A percentile compares a stretch with the other conserved stretches of the same genome.
Conservation (phyloP, 2,797 vertebrate genomes). For the Channallabes apus region DNA sequence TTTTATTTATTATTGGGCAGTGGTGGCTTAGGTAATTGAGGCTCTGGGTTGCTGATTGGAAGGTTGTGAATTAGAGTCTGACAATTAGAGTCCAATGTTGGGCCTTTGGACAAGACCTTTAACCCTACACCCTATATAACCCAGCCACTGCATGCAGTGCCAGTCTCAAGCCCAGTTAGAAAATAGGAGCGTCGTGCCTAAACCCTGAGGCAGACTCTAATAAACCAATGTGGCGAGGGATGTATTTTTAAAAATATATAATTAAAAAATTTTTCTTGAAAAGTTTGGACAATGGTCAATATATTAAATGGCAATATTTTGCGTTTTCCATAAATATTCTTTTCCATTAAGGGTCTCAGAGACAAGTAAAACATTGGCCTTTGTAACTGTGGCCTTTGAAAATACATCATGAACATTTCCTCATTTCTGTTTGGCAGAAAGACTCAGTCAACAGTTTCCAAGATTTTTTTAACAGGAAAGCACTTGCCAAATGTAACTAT, state of each 20-base stretch:
- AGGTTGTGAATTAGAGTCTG: too few relatives aligned
- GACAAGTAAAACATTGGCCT: constrained; percentile 10
- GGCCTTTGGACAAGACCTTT: too few relatives aligned
- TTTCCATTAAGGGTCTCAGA: not conserved
- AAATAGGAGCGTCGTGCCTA: too few relatives aligned
- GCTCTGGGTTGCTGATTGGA: too few relatives aligned
- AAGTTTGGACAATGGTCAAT: not conserved
- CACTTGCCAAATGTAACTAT: constrained; percentile 15
- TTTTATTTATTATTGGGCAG: not conserved
- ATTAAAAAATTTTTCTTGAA: not conserved
- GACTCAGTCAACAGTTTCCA: constrained; percentile 17
- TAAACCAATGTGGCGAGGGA: too few relatives aligned
- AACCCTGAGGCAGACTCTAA: too few relatives aligned
- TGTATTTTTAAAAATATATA: too few relatives aligned
- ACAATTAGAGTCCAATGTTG: too few relatives aligned
- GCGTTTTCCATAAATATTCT: constrained; percentile 23
- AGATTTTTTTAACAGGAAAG: constrained; percentile 21
- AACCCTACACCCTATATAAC: too few relatives aligned
- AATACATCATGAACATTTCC: constrained; percentile 28
- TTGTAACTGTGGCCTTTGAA: constrained; percentile 19
- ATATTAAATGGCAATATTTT: not conserved
- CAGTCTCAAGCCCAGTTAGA: too few relatives aligned
- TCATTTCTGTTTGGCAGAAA: constrained; percentile 11
- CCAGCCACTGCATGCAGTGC: too few relatives aligned
- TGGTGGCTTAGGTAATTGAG: too few relatives aligned